A percentile compares a stretch with the other conserved stretches of the same genome.
Conservation (phyloP, 2,797 vertebrate species). For the Molossus alvarezi region DNA sequence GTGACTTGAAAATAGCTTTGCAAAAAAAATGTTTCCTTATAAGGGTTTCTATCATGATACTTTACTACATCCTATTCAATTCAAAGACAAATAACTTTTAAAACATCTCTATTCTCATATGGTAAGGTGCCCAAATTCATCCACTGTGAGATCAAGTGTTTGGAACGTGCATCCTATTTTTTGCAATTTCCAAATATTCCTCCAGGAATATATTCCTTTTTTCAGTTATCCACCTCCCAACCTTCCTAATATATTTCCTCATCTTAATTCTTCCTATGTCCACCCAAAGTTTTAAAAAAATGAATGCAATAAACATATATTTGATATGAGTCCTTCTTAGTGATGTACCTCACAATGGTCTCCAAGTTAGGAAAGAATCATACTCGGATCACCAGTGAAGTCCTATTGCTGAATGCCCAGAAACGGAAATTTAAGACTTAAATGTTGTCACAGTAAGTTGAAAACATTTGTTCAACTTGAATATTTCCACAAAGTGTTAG, state of each 20-base stretch:
- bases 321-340: background rate
- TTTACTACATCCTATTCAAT: conserved; percentile 57
- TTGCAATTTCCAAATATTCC: conserved; percentile 4
- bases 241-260: background rate
- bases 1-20: conserved; percentile 74
- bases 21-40: conserved; percentile 69
- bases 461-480: conserved; percentile 10
- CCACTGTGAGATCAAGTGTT: background rate
- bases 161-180: background rate
- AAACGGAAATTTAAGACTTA: background rate
- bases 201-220: background rate
- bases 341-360: background rate
- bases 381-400: background rate
- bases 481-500: background rate
- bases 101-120: background rate
- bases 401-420: background rate
- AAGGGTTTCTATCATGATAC: conserved; percentile 53
- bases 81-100: conserved; percentile 46
- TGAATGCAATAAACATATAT: background rate
- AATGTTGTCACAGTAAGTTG: background rate
- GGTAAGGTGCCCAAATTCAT: background rate
- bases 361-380: background rate
- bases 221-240: background rate
- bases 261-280: background rate
- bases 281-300: background rate